phyloP scores from a whole-genome alignment of 2,888 invertebrate genomes.

The Melipona bicolor region DNA sequence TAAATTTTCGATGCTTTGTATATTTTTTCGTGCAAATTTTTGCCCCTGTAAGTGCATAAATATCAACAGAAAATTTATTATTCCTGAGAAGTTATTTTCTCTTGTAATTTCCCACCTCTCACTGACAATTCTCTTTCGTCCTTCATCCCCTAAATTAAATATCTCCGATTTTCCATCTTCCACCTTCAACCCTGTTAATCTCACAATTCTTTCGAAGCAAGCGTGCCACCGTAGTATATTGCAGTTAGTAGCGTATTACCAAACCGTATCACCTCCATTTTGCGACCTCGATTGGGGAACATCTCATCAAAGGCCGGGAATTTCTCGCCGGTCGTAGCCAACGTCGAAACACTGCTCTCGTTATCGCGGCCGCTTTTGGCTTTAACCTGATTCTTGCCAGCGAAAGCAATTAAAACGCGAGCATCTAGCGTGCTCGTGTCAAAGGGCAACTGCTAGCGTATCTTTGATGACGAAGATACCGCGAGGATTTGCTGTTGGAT shows the following conservation, averaged over 20 bases:
- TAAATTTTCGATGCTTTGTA: too few relatives aligned
- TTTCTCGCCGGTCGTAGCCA: background rate
- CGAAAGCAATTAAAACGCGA: constrained; percentile 17
- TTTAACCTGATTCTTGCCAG: constrained; percentile 13
- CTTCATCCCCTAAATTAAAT: too few relatives aligned
- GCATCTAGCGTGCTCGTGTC: constrained; percentile 5
- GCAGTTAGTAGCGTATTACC: background rate
- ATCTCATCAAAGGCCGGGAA: too few relatives aligned
- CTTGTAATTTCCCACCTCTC: too few relatives aligned
- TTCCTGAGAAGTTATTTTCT: too few relatives aligned
- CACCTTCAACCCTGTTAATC: background rate
- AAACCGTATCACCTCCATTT: background rate
- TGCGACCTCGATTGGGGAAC: background rate
- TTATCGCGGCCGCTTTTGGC: background rate
- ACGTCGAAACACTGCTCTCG: background rate
- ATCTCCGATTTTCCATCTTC: too few relatives aligned
- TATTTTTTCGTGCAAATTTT: too few relatives aligned
- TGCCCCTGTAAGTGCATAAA: too few relatives aligned
- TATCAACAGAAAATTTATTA: too few relatives aligned
- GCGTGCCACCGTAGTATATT: background rate
- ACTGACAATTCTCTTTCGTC: too few relatives aligned
- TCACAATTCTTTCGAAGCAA: too few relatives aligned
- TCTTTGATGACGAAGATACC: constrained; percentile 37
- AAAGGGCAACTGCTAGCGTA: constrained; percentile 15
- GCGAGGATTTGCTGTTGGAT: constrained; percentile 22